Conservation (phyloP, 2,113 vertebrate species). For the Steatornis caripensis region DNA sequence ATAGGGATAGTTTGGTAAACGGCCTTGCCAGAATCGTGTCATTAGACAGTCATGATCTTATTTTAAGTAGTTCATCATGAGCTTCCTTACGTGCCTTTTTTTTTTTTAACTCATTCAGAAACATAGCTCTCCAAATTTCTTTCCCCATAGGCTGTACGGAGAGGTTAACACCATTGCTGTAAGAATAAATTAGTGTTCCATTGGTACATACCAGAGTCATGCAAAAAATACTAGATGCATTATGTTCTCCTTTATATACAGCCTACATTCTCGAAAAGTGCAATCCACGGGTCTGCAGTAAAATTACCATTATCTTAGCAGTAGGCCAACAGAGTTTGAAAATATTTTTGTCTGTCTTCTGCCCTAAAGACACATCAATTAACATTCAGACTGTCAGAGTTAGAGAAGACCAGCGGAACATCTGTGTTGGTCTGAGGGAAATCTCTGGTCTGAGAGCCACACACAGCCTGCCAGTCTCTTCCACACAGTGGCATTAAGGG, state of each 20-base stretch:
- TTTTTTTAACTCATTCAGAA: background rate
- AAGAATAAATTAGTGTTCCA: background rate
- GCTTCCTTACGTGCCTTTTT: background rate
- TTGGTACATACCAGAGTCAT: background rate
- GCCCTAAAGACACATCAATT: background rate
- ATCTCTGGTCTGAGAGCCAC: background rate
- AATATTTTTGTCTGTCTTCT: background rate
- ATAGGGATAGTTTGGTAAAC: background rate
- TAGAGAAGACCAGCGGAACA: background rate
- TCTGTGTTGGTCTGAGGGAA: background rate
- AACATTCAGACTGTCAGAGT: background rate
- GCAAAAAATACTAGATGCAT: background rate
- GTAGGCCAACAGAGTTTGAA: background rate
- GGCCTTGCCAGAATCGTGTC: background rate
- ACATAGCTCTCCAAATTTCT: background rate
- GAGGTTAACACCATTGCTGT: background rate
- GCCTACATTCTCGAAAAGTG: background rate
- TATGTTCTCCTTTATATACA: background rate
- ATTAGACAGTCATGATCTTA: background rate
- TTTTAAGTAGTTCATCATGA: background rate
- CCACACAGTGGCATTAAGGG: background rate
- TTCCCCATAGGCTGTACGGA: background rate
- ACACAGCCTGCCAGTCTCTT: background rate
- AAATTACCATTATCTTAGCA: background rate
- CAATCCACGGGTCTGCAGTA: background rate